Evolutionary conservation across 1,140 invertebrate species (phyloP).

Genomic region (Drosophila suzukii): DNA sequence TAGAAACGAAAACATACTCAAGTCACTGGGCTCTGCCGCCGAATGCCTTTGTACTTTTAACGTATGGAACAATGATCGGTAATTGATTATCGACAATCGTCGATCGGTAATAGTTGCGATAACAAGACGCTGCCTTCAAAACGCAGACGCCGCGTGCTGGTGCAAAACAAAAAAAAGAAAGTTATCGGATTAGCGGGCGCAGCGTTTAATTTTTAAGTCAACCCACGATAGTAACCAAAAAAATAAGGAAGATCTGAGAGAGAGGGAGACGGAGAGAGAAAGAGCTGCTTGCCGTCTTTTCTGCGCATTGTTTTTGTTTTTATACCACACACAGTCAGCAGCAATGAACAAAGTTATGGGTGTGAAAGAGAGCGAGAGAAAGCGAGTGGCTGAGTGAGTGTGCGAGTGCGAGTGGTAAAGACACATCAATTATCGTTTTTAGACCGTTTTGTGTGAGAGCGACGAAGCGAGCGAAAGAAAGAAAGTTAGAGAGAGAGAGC

Average conservation of each 20-base stretch:
- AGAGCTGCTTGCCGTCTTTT: constrained; percentile 30
- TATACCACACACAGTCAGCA: constrained; percentile 42
- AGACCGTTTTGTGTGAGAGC: constrained; percentile 14
- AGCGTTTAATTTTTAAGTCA: constrained; percentile 22
- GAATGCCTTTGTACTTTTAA: constrained; percentile 68
- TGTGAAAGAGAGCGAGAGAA: constrained; percentile 25
- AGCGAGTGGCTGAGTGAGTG: constrained; percentile 14
- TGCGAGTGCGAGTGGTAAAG: constrained; percentile 16
- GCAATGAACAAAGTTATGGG: constrained; percentile 62
- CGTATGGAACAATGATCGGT: constrained; percentile 41
- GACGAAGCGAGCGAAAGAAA: constrained; percentile 9
- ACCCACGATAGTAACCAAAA: constrained; percentile 41
- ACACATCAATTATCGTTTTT: constrained; percentile 32
- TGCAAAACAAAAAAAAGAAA: constrained; percentile 22
- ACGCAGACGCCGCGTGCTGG: constrained; percentile 57
- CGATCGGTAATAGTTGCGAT: constrained; percentile 43
- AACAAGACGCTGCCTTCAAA: constrained; percentile 72
- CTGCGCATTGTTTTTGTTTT: constrained; percentile 41
- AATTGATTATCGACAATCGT: constrained; percentile 21
- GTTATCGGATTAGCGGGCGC: constrained; percentile 38
- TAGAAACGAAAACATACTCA: constrained; percentile 50
- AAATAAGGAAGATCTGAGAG: constrained; percentile 1
- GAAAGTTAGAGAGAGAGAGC: constrained; percentile 46
- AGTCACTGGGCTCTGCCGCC: constrained; percentile 61
- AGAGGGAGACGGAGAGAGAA: constrained; percentile 8